Percentiles rank a stretch among this genome's conserved stretches.
Evolutionary conservation across 1,140 invertebrate species (phyloP).

Genomic region (Zaprionus gabonicus): DNA sequence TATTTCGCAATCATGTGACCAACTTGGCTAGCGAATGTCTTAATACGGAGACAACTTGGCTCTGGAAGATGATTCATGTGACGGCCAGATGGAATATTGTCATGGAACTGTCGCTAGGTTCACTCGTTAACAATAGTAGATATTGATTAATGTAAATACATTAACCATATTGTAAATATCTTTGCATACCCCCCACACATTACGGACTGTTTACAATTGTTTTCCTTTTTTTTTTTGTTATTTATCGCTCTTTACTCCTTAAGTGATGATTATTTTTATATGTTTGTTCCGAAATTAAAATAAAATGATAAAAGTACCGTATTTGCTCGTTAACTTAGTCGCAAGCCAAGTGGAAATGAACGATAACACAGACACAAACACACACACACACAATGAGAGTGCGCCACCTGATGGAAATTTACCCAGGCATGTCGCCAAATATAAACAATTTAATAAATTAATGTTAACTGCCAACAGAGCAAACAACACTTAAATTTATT

Average conservation of each 20-base stretch:
- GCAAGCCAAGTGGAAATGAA: slow-evolving; percentile 49
- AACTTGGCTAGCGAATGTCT: slow-evolving; percentile 74
- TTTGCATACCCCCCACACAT: not conserved
- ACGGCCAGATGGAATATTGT: slow-evolving; percentile 1
- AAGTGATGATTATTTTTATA: slow-evolving; percentile 27
- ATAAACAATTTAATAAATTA: slow-evolving; percentile 56
- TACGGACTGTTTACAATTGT: too few species aligned
- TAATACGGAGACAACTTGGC: slow-evolving; percentile 64
- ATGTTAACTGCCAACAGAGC: slow-evolving; percentile 41
- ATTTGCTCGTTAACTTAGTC: slow-evolving; percentile 38
- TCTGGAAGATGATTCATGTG: slow-evolving; percentile 53
- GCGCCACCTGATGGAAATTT: slow-evolving; percentile 63
- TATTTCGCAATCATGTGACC: slow-evolving; percentile 66
- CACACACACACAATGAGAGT: not conserved
- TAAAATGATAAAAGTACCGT: slow-evolving; percentile 13
- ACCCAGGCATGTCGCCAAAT: slow-evolving; percentile 55
- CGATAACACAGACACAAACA: slow-evolving; percentile 33
- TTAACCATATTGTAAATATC: not conserved
- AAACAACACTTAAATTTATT: slow-evolving; percentile 62
- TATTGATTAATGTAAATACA: too few species aligned
- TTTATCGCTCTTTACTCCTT: slow-evolving; percentile 6
- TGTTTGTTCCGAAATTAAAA: slow-evolving; percentile 22
- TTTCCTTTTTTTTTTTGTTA: not conserved
- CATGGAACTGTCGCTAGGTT: not conserved
- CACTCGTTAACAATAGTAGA: too few species aligned